Conservation (phyloP, 1,140 invertebrate genomes). For the Diachasmimorpha longicaudata region DNA sequence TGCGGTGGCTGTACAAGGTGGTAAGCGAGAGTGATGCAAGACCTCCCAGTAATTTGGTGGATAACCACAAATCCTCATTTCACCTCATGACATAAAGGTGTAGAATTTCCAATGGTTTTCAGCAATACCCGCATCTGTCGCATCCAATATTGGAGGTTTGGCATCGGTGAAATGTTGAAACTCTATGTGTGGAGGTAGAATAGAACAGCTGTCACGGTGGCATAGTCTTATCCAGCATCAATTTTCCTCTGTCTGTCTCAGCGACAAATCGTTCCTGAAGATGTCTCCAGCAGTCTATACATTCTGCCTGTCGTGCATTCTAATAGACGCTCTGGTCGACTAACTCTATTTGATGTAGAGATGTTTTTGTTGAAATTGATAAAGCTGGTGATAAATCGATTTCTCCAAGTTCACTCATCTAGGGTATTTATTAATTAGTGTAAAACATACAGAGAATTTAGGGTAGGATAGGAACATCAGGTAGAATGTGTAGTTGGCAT, state of each 20-base stretch:
- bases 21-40: neutral
- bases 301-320: neutral
- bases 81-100: neutral
- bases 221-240: neutral
- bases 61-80: constrained; percentile 4
- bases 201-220: neutral
- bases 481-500: neutral
- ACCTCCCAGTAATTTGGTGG: neutral
- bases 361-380: neutral
- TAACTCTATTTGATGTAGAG: neutral
- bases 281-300: neutral
- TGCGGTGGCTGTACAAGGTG: neutral
- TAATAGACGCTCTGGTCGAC: neutral
- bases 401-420: too few relatives aligned
- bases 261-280: neutral
- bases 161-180: neutral
- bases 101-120: neutral
- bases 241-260: neutral
- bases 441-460: neutral
- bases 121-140: constrained; percentile 5
- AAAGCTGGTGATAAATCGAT: too few relatives aligned
- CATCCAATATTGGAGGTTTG: neutral
- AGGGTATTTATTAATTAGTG: neutral
- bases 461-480: neutral
- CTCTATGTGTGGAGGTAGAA: neutral